Conservation (phyloP, 1,140 invertebrate species). For the Grapholita molesta region DNA sequence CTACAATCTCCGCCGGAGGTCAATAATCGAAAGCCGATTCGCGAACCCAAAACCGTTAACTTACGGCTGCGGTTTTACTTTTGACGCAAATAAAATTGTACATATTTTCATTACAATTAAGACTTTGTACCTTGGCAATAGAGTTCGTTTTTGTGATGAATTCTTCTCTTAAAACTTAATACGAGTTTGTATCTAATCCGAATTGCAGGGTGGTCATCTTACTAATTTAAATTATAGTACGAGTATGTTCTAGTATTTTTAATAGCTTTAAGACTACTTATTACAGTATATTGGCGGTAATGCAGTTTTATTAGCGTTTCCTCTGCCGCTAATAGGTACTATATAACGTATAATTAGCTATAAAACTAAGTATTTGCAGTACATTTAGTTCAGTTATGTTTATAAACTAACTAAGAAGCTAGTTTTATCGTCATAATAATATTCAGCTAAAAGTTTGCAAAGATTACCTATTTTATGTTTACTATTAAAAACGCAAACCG, state of each 20-base stretch:
- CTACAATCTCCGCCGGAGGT: conserved; percentile 18
- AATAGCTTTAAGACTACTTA: background rate
- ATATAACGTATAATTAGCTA: background rate
- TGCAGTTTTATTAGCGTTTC: background rate
- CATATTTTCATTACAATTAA: background rate
- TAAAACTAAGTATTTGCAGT: background rate
- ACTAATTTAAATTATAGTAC: background rate
- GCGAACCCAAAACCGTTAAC: background rate
- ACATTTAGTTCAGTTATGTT: background rate
- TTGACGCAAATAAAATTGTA: background rate
- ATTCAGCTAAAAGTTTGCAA: background rate
- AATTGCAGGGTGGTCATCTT: background rate
- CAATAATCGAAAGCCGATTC: conserved; percentile 26
- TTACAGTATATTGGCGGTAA: background rate
- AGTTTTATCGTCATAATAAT: background rate
- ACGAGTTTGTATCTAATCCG: background rate
- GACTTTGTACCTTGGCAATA: background rate
- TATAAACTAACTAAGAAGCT: background rate
- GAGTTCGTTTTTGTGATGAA: background rate
- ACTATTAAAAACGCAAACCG: too few species aligned
- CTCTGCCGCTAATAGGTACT: background rate
- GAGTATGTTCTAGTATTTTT: background rate
- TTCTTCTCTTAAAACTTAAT: background rate
- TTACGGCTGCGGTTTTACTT: conserved; percentile 1
- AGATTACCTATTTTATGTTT: background rate